Base-by-base conservation (phyloP, 2,113 vertebrate species). In the Apaloderma vittatum region DNA sequence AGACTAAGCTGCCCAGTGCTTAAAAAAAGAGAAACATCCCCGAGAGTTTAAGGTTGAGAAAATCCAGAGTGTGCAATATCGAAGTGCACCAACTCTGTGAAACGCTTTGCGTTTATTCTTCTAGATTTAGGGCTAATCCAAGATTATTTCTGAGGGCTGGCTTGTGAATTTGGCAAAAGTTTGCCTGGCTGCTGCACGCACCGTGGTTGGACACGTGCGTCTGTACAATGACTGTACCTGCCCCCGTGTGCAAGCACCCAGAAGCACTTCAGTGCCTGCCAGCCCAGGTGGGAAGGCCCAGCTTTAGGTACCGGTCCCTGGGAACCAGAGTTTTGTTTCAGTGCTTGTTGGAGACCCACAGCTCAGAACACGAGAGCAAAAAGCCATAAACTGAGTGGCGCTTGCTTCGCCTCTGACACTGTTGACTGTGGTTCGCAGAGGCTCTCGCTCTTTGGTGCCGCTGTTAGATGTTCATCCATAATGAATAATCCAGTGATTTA, bases 401-500 rank as follows among this genome's bases (percentile, higher is more conserved):
- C 76, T 73, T 83, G 62, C 83, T 58, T 73, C 65, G 45, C 87
- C 86, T 89, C 90, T 75, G 36, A 17, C 62, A 2, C 34, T 54
- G 46, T 30, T 87, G 93, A 27, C 66, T 61, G 91, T 49, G 49
- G 87, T 59, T 97, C 65, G 29, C 75, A 67, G 94, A 72, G 84
- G 49, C 65, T 59, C 52, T 78, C 3, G 5, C 94, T 85, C 65
- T 11, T 91, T 0, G 0, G 68, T 51, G 43, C 76, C 80, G 32
- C 86, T 73, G 81, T 65, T 77, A 73, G 95, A 83, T 89, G 88
- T 85, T 90, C 95, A 93, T 94, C 95, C 94, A 82, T 96, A 94
- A 94, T 91, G 91, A 89, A 94, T 93, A 94, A 94, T 92, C 94
- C 89, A 67, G 49, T 91, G 93, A 93, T 96, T 93, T 88, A 90